phyloP scores from a whole-genome alignment of 2,888 invertebrate genomes.

The Phorcus lineatus region DNA sequence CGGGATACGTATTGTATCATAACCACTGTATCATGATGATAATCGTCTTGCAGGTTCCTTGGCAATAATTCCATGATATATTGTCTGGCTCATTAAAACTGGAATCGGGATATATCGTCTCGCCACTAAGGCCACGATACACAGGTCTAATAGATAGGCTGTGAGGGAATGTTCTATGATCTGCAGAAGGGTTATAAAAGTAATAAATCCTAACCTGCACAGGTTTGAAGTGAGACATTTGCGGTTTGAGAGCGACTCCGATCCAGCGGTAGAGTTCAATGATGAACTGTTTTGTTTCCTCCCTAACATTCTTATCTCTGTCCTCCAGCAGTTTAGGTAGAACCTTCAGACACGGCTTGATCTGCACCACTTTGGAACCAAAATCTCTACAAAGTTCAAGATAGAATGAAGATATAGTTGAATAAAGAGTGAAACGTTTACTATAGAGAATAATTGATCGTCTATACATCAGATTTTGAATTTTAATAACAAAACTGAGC shows the following conservation, averaged over 20 bases:
- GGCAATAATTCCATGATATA: too few relatives aligned
- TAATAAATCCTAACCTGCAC: constrained; percentile 80
- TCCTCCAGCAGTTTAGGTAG: constrained; percentile 90
- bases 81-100: too few relatives aligned
- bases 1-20: too few relatives aligned
- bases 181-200: too few relatives aligned
- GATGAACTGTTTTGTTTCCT: constrained; percentile 93
- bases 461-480: too few relatives aligned
- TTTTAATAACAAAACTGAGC: too few relatives aligned
- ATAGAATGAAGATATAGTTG: neutral
- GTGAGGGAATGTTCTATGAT: too few relatives aligned
- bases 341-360: constrained; percentile 91
- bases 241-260: constrained; percentile 85
- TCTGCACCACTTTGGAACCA: constrained; percentile 91
- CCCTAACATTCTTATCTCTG: constrained; percentile 91
- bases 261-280: constrained; percentile 94
- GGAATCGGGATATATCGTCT: too few relatives aligned
- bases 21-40: too few relatives aligned
- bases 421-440: neutral
- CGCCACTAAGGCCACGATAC: too few relatives aligned
- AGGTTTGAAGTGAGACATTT: constrained; percentile 89
- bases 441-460: neutral
- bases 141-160: too few relatives aligned
- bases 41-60: too few relatives aligned
- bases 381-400: constrained; percentile 81